Evolutionary conservation across 2,113 vertebrate genomes (phyloP), one percentile per base, ranked within the genome.

Genomic region (Crotalus tigris): DNA sequence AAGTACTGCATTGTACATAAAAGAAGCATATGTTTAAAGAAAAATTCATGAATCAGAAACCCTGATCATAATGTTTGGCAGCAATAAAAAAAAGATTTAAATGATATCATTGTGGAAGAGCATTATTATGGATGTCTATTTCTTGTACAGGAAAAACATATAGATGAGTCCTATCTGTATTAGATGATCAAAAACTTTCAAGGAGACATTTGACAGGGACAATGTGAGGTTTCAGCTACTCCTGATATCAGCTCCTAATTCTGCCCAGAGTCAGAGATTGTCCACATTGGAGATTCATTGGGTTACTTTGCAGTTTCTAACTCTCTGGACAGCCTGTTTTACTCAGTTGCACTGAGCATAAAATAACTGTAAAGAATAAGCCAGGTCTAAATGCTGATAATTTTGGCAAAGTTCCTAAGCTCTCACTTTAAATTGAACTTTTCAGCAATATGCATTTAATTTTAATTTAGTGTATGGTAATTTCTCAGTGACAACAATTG

Each of bases 401-500:
- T 0, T 91, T 91, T 95, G 55, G 44, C 0, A 0, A 49, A 4
- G 6, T 91, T 92, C 59, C 88, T 90, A 89, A 81, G 57, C 87
- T 89, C 61, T 54, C n/a, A 90, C 19, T 93, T 92, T 91, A 88
- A 94, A 92, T 92, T 88, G 54, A 75, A 44, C 54, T 51, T 44
- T 49, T 93, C 85, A 91, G 39, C 86, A 92, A 17, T 64, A 64
- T 5, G 0, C 19, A 55, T 88, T 94, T 91, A 61, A 90, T 59
- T 92, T 92, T 92, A 87, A 93, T 17, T 0, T 64, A 87, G 92
- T 91, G 1, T 0, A 91, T 88, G 49, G 64, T 49, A 92, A 91
- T 4, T 91, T 24, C 91, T 89, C 21, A 8, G 81, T 89, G 44
- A 53, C 93, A 97, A 55, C 55, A 92, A 21, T 88, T 94, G 85